Evolutionary conservation across 2,888 invertebrate species (phyloP).

Genomic region (Drosophila subsilvestris): DNA sequence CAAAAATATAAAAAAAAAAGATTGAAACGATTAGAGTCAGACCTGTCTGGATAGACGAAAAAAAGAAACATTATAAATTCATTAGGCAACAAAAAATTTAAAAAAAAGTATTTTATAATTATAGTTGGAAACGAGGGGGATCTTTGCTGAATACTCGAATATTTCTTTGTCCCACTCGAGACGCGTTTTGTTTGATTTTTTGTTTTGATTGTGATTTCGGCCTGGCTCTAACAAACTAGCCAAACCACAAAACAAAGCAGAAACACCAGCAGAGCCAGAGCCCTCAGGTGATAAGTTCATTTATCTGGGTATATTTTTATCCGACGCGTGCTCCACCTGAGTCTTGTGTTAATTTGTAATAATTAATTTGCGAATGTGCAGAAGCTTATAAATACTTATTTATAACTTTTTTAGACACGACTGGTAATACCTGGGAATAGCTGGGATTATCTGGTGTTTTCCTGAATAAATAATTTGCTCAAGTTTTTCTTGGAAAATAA

Average conservation of each 20-base stretch:
- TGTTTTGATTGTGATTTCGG: background rate
- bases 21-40: conserved; percentile 38
- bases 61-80: conserved; percentile 64
- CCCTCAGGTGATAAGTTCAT: conserved; percentile 55
- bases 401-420: conserved; percentile 36
- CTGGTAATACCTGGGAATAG: conserved; percentile 6
- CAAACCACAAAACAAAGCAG: conserved; percentile 40
- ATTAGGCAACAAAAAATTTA: conserved; percentile 44
- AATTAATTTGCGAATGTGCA: conserved; percentile 62
- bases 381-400: conserved; percentile 57
- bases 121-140: conserved; percentile 16
- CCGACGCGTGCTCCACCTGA: conserved; percentile 56
- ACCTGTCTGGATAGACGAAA: conserved; percentile 50
- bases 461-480: background rate
- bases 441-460: background rate
- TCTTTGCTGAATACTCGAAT: conserved; percentile 49
- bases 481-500: background rate
- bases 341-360: conserved; percentile 66
- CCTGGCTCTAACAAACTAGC: conserved; percentile 47
- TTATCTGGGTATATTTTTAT: conserved; percentile 42
- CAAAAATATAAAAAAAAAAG: conserved; percentile 21
- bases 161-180: conserved; percentile 18
- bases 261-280: conserved; percentile 19
- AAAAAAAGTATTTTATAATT: conserved; percentile 45
- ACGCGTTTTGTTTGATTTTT: conserved; percentile 46